phyloP scores from a whole-genome alignment of 2,113 vertebrate species.

The Passerina amoena region DNA sequence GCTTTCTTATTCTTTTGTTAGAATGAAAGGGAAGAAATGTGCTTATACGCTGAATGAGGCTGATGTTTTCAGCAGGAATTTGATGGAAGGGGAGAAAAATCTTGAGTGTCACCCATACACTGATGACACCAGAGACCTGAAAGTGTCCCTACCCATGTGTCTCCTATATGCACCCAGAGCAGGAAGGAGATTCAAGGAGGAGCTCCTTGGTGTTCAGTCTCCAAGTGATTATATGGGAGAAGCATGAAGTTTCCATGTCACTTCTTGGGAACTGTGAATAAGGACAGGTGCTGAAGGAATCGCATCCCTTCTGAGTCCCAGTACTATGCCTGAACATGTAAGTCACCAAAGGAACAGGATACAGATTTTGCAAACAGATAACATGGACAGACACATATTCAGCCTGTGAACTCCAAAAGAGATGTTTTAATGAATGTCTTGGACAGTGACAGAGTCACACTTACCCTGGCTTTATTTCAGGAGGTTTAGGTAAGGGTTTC shows the following conservation, averaged over 20 bases:
- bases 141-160: rapidly evolving
- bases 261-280: not conserved
- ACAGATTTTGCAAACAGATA: not conserved
- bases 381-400: not conserved
- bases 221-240: not conserved
- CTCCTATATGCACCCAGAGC: not conserved
- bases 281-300: not conserved
- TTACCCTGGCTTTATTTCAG: conserved; percentile 88
- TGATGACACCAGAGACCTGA: not conserved
- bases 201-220: not conserved
- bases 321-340: not conserved
- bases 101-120: not conserved
- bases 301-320: rapidly evolving
- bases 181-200: not conserved
- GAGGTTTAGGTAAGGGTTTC: conserved; percentile 85
- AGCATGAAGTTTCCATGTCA: not conserved
- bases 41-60: not conserved
- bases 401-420: not conserved
- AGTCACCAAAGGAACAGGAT: not conserved
- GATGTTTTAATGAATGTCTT: not conserved
- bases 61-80: not conserved
- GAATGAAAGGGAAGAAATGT: not conserved
- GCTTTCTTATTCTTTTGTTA: not conserved
- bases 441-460: not conserved
- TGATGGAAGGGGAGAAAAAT: not conserved